A percentile compares a stretch with the other conserved stretches of the same genome.
phyloP scores from a whole-genome alignment of 2,888 invertebrate species.

The Candidula unifasciata region DNA sequence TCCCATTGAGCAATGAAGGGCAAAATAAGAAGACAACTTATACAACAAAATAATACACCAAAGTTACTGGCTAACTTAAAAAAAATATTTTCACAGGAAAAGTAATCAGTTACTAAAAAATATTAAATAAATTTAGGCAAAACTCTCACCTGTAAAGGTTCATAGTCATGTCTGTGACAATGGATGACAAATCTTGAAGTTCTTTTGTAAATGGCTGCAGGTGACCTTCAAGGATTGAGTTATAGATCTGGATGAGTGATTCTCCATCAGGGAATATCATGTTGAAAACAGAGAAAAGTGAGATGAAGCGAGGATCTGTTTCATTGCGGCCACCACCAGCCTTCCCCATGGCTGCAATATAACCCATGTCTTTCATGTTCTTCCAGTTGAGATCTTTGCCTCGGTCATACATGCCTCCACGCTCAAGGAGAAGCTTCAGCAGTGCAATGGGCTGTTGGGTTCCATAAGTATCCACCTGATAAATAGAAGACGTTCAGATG shows the following conservation, averaged over 20 bases:
- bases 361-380: constrained; percentile 87
- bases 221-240: constrained; percentile 89
- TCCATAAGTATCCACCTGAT: constrained; percentile 86
- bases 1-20: too few species aligned
- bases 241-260: constrained; percentile 89
- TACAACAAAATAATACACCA: not conserved
- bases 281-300: constrained; percentile 92
- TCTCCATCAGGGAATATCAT: constrained; percentile 88
- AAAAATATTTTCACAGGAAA: too few species aligned
- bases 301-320: constrained; percentile 93
- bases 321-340: constrained; percentile 93
- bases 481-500: not conserved
- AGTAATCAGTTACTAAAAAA: not conserved
- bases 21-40: too few species aligned
- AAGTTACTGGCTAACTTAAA: too few species aligned
- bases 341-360: constrained; percentile 79
- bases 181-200: constrained; percentile 83
- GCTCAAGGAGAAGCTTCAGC: constrained; percentile 92
- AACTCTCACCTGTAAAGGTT: constrained; percentile 86
- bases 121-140: not conserved
- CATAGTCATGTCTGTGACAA: constrained; percentile 87
- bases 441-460: constrained; percentile 96
- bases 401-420: constrained; percentile 91
- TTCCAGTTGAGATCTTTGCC: constrained; percentile 94
- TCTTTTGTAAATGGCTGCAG: constrained; percentile 84